Conservation (phyloP, 92 coral and sea anemone species). For the Palythoa heliodiscus region DNA sequence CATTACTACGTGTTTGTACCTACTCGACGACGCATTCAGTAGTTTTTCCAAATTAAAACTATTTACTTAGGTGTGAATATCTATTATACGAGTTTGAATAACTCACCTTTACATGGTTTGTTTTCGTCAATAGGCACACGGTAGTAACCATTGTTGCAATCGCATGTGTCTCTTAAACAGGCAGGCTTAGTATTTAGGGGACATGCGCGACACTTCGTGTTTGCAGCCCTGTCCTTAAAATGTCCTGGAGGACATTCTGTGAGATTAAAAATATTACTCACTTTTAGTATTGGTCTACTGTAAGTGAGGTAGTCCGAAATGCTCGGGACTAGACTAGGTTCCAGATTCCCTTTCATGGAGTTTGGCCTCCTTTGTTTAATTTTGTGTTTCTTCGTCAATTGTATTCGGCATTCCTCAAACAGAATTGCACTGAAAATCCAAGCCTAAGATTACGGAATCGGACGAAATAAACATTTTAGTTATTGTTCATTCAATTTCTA, state of each 20-base stretch:
- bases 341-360: too few species aligned
- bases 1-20: not conserved
- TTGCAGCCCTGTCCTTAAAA: not conserved
- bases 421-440: too few species aligned
- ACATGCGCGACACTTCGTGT: slow-evolving; percentile 16
- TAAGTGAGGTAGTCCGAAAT: not conserved
- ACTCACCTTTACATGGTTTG: slow-evolving; percentile 34
- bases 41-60: not conserved
- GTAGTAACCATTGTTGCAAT: slow-evolving; percentile 16
- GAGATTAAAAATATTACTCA: not conserved
- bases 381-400: too few species aligned
- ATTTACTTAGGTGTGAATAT: too few species aligned
- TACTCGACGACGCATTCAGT: not conserved
- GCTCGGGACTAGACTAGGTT: not conserved
- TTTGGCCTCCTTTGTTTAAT: too few species aligned
- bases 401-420: too few species aligned
- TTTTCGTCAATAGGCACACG: slow-evolving; percentile 8
- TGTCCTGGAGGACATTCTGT: slow-evolving; percentile 19
- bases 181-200: slow-evolving; percentile 12
- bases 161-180: slow-evolving; percentile 18
- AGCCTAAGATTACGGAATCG: too few species aligned
- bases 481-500: too few species aligned
- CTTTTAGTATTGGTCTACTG: not conserved
- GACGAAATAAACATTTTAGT: too few species aligned
- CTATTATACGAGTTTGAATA: not conserved